A percentile compares a stretch with the other conserved stretches of the same genome.
phyloP scores from a whole-genome alignment of 2,888 invertebrate genomes.

The Pseudoips prasinana region DNA sequence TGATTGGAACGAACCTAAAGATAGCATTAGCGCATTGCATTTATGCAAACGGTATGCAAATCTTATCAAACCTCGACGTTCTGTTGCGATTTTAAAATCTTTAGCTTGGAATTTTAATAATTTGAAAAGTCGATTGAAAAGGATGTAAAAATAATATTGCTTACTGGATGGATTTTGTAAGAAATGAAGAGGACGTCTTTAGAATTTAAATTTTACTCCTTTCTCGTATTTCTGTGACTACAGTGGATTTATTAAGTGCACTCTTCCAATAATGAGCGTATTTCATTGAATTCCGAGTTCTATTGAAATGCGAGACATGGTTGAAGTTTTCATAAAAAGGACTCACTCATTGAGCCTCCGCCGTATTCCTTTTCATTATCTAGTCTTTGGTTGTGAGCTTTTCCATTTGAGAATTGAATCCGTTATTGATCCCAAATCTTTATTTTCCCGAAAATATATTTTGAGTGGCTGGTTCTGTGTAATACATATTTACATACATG shows the following conservation, averaged over 20 bases:
- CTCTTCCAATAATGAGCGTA: constrained; percentile 40
- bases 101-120: constrained; percentile 1
- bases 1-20: too few relatives aligned
- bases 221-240: constrained; percentile 22
- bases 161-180: too few relatives aligned
- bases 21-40: not conserved
- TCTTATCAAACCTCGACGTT: not conserved
- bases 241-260: constrained; percentile 35
- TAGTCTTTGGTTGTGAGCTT: constrained; percentile 30
- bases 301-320: constrained; percentile 37
- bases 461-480: too few relatives aligned
- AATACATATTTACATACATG: too few relatives aligned
- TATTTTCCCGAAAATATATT: constrained; percentile 7
- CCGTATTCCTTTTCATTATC: constrained; percentile 39
- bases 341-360: constrained; percentile 21
- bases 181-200: too few relatives aligned
- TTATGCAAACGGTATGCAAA: not conserved
- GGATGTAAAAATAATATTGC: too few relatives aligned
- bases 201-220: constrained; percentile 7
- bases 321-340: constrained; percentile 39
- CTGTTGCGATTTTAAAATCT: not conserved
- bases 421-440: constrained; percentile 27
- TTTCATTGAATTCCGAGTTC: constrained; percentile 44
- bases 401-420: constrained; percentile 36
- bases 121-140: constrained; percentile 13